Base-by-base conservation (phyloP, 2,113 vertebrate species). In the Neoarius graeffei region DNA sequence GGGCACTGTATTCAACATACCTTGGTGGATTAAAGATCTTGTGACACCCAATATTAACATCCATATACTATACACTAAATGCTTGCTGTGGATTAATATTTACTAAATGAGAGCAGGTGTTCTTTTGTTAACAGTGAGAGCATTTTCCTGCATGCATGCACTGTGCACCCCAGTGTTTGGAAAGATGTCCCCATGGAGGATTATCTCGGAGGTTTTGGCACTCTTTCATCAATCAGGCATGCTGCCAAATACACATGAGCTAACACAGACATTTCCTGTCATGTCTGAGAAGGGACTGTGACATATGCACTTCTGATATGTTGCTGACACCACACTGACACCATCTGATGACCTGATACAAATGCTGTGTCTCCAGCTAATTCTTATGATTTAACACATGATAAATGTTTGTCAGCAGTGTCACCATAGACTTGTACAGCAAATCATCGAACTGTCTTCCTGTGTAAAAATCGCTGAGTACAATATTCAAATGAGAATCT, bases 191-290 rank as follows among this genome's bases (percentile, higher is more conserved):
- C 84, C 69, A 35, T n/a, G 27, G 87, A 91, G 93, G 94, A 94
- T 94, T 93, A 93, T 91, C 91, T 90, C 92, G 89, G 81, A 77
- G 69, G 86, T 56, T 89, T 91, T 86, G 92, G 85, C 91, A 92
- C 90, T 91, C 92, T 91, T 93, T 92, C 93, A 93, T 92, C 92
- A 94, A 94, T 94, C 94, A 93, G 94, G 95, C 94, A 84, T 89
- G 90, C 92, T 93, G 94, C 95, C 94, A 95, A 93, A 94, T 93
- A 94, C 93, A 94, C 93, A 94, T 89, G 93, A 94, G 95, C 93
- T 93, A 94, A 95, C 93, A 94, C 93, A 95, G 94, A 94, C 92
- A 91, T 86, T 94, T 93, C 93, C 90, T 88, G 81, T 88, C 92
- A 93, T 92, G 93, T 92, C 91, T 92, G 94, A 94, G 93, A 94